These are phyloP conservation scores for Stratiolaelaps scimitus DNA, from an alignment of 1,140 invertebrate species.

Conservation along the genomic window DNA sequence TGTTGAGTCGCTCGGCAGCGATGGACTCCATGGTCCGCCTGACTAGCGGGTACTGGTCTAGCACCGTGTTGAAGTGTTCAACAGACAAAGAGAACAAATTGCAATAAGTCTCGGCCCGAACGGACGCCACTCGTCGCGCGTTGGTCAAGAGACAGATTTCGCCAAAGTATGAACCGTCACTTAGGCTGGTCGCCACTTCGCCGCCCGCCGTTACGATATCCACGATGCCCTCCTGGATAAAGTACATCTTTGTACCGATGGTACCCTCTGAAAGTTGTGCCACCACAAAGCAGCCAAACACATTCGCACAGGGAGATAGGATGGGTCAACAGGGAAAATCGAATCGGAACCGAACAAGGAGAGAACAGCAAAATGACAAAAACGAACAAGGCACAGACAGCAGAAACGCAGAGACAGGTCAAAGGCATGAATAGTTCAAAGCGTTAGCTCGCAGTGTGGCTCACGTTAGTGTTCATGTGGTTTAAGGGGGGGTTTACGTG, in stretches of 20 bases:
- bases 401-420: too few species aligned
- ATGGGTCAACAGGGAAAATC: too few species aligned
- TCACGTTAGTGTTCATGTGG: too few species aligned
- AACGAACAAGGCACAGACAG: too few species aligned
- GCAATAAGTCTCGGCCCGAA: constrained; percentile 92
- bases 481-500: too few species aligned
- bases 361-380: too few species aligned
- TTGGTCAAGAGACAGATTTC: constrained; percentile 47
- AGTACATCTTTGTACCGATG: constrained; percentile 96
- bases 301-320: too few species aligned
- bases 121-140: constrained; percentile 71
- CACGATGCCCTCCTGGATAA: constrained; percentile 96
- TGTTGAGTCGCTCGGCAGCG: constrained; percentile 90
- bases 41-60: constrained; percentile 96
- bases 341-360: too few species aligned
- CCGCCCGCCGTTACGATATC: constrained; percentile 93
- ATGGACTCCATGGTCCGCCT: constrained; percentile 96
- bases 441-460: too few species aligned
- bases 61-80: constrained; percentile 81
- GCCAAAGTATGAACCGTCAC: constrained; percentile 94
- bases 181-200: constrained; percentile 89
- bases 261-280: constrained; percentile 58
- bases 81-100: constrained; percentile 94
- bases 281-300: too few species aligned
- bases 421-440: too few species aligned